phyloP scores from a whole-genome alignment of 2,113 vertebrate genomes.

The Drymodes brunneopygia region DNA sequence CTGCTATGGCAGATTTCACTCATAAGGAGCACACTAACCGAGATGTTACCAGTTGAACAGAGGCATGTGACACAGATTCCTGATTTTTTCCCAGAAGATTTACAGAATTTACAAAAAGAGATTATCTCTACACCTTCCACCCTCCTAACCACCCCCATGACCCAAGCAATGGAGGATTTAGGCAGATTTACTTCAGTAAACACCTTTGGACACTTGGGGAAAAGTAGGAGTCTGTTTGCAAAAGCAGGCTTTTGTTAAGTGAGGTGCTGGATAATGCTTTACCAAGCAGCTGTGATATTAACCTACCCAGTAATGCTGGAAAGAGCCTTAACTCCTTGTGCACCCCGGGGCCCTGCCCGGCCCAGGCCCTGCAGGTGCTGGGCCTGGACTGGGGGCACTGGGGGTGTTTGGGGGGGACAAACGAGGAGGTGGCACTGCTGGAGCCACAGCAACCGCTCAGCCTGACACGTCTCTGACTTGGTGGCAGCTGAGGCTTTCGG shows the following conservation, averaged over 20 bases:
- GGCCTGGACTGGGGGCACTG: accelerated
- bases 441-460: conserved; percentile 36
- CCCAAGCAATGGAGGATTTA: conserved; percentile 89
- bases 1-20: conserved; percentile 50
- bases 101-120: conserved; percentile 89
- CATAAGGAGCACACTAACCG: conserved; percentile 55
- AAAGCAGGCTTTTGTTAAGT: conserved; percentile 92
- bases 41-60: conserved; percentile 80
- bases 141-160: conserved; percentile 77
- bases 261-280: conserved; percentile 87
- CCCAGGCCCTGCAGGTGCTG: background rate
- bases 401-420: background rate
- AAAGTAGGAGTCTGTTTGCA: conserved; percentile 88
- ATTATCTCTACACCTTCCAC: conserved; percentile 93
- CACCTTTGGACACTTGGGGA: conserved; percentile 92
- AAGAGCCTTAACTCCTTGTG: conserved; percentile 81
- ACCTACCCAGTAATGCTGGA: conserved; percentile 78
- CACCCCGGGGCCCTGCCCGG: background rate
- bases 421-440: background rate
- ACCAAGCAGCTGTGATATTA: conserved; percentile 92
- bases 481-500: background rate
- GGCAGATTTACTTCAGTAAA: conserved; percentile 98
- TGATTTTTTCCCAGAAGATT: conserved; percentile 72
- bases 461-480: background rate
- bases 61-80: conserved; percentile 93